Percentiles rank a stretch among this genome's conserved stretches.
Conservation (phyloP, 2,113 vertebrate genomes). For the Crotalus tigris region DNA sequence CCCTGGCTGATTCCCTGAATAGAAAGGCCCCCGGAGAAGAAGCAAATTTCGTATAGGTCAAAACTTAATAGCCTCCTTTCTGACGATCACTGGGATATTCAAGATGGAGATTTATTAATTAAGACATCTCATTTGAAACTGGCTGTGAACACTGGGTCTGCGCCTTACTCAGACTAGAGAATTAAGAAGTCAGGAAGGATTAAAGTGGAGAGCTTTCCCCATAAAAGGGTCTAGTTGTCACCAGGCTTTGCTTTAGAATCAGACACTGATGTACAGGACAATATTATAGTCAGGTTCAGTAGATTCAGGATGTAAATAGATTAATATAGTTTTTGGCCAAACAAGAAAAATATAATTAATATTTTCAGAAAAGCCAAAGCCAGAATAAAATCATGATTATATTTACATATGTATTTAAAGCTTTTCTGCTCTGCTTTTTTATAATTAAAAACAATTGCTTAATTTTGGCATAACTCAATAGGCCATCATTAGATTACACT, state of each 20-base stretch:
- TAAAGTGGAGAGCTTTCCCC: not conserved
- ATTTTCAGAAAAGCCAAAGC: not conserved
- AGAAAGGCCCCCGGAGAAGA: not conserved
- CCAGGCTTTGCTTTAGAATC: not conserved
- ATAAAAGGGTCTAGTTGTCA: not conserved
- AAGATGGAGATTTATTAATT: not conserved
- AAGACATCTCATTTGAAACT: not conserved
- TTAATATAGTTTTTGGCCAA: not conserved
- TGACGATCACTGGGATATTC: not conserved
- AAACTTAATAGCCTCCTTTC: not conserved
- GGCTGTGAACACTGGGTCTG: not conserved
- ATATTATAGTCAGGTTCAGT: not conserved
- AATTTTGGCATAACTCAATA: not conserved
- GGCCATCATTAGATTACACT: not conserved
- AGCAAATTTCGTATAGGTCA: not conserved
- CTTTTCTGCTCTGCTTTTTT: not conserved
- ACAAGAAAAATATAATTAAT: not conserved
- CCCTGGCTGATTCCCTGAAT: not conserved
- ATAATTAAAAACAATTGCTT: not conserved
- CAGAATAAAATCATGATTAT: not conserved
- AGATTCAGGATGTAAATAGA: not conserved
- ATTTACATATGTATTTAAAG: not conserved
- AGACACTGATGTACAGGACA: not conserved
- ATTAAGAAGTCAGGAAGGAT: not conserved
- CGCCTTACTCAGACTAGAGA: not conserved